Base-by-base conservation (phyloP, 2,888 invertebrate species). In the Trichopria drosophilae region DNA sequence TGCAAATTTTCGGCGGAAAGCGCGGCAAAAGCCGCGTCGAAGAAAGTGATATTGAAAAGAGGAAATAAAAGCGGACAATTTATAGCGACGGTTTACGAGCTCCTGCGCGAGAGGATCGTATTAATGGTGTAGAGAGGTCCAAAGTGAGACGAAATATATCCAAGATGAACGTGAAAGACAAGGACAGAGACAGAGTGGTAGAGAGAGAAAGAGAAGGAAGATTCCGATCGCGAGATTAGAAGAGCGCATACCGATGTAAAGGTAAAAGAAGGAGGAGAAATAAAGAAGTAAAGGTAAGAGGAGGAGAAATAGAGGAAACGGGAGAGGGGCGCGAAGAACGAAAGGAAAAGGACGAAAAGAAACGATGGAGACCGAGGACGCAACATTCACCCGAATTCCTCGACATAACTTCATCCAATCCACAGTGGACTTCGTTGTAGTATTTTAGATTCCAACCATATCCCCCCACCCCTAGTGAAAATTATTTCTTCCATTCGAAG, bases 381-480 rank as follows among this genome's bases (percentile, higher is more conserved):
- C 41, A 29, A 48, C 49, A 35, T 51, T 53, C 29, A 45, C 37
- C 58, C 48, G 53, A 62, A 60, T 62, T 62, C 59, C 57, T 60
- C 55, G 56, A 57, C 58, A 57, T 60, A 62, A 59, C 58, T 58
- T 55, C 48, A 56, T 53, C 57, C 51, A 55, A 52, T 19, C 48
- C 40, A 24, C 28, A 41, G 13, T 19, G 22, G n/a, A n/a, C n/a
- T n/a, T n/a, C n/a, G n/a, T n/a, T n/a, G n/a, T n/a, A n/a, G n/a
- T n/a, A n/a, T n/a, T n/a, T n/a, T n/a, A n/a, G n/a, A n/a, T n/a
- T n/a, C n/a, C n/a, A n/a, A n/a, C n/a, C n/a, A n/a, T n/a, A n/a
- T n/a, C n/a, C n/a, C n/a, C n/a, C n/a, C n/a, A n/a, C n/a, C n/a
- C n/a, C n/a, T n/a, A n/a, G n/a, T n/a, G n/a, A n/a, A n/a, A n/a